phyloP scores from a whole-genome alignment of 2,113 vertebrate species.

The Hemiprocne comata region DNA sequence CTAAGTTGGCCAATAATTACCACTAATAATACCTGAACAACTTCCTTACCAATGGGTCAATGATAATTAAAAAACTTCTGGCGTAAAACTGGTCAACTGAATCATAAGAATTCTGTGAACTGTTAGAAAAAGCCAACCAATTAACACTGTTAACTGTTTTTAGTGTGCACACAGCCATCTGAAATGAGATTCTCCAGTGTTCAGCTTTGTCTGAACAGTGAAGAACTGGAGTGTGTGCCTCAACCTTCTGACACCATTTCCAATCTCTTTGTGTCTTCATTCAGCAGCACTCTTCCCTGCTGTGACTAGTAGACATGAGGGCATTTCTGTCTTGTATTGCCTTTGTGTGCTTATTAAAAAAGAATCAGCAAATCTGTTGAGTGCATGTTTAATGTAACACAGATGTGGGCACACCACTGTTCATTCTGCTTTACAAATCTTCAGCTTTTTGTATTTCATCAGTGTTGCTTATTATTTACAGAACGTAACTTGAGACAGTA shows the following conservation, averaged over 20 bases:
- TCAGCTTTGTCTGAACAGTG: neutral
- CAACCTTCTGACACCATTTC: neutral
- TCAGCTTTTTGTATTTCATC: conserved; percentile 77
- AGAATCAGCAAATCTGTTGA: conserved; percentile 76
- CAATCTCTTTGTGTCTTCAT: conserved; percentile 37
- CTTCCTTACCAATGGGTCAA: neutral
- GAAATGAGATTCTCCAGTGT: neutral
- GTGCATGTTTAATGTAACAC: conserved; percentile 75
- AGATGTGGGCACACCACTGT: conserved; percentile 77
- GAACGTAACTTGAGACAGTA: conserved; percentile 76
- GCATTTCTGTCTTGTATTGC: conserved; percentile 69
- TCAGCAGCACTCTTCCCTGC: conserved; percentile 54
- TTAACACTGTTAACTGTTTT: neutral
- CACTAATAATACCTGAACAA: neutral
- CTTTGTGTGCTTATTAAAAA: conserved; percentile 75
- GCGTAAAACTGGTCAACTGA: neutral
- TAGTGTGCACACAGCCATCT: neutral
- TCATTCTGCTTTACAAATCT: conserved; percentile 73
- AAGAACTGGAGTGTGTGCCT: neutral
- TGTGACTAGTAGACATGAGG: conserved; percentile 57
- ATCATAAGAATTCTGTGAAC: neutral
- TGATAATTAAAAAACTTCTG: neutral
- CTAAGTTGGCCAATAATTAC: neutral
- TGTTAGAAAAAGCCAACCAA: neutral
- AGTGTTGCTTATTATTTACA: conserved; percentile 81